Conservation (phyloP, 2,113 vertebrate genomes). For the Chaetodon trifascialis region DNA sequence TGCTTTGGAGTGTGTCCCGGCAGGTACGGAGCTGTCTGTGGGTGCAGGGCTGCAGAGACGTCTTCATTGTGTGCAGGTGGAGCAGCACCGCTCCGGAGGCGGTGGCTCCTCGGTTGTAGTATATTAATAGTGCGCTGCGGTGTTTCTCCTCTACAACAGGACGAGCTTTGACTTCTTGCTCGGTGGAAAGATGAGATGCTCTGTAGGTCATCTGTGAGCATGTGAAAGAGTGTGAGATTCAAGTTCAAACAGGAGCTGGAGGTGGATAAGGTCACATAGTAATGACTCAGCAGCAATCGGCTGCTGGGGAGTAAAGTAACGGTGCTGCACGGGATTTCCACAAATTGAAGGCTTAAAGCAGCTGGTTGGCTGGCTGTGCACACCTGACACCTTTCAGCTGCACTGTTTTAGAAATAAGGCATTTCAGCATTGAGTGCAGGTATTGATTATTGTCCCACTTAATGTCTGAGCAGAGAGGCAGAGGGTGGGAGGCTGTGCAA, state of each 20-base stretch:
- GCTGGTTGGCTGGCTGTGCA: neutral
- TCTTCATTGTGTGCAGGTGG: slow-evolving; percentile 48
- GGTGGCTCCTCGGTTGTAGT: slow-evolving; percentile 14
- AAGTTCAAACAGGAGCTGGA: slow-evolving; percentile 31
- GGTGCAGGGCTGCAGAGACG: slow-evolving; percentile 12
- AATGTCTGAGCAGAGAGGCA: slow-evolving; percentile 11
- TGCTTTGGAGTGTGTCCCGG: neutral
- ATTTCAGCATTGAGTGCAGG: slow-evolving; percentile 43
- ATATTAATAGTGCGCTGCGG: neutral
- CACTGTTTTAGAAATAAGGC: slow-evolving; percentile 48
- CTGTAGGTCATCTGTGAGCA: neutral
- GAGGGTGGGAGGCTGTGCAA: neutral
- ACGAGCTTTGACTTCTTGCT: too few species aligned
- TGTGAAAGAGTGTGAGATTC: neutral
- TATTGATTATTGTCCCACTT: slow-evolving; percentile 55
- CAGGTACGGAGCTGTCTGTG: neutral
- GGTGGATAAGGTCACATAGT: slow-evolving; percentile 58
- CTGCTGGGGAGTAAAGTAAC: neutral
- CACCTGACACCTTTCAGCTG: slow-evolving; percentile 30
- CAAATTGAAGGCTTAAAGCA: neutral
- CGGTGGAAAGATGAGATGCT: neutral
- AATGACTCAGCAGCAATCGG: slow-evolving; percentile 66
- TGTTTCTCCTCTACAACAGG: neutral
- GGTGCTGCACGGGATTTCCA: neutral
- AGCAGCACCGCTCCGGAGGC: slow-evolving; percentile 34